Evolutionary conservation across 2,797 vertebrate species (phyloP).

Genomic region (Buphagus erythrorhynchus): DNA sequence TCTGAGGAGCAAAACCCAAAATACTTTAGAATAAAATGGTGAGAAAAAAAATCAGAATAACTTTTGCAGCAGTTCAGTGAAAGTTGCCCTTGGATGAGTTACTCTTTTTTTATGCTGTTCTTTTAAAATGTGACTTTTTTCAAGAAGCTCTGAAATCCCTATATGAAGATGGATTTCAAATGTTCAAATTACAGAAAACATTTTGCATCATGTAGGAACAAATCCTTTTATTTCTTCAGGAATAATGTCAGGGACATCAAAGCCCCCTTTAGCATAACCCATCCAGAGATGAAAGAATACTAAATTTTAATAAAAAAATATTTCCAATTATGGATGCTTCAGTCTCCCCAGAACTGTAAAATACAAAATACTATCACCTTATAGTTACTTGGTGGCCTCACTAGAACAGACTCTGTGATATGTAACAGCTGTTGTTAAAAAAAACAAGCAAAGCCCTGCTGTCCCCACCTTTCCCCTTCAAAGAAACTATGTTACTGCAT

Average conservation of each 20-base stretch:
- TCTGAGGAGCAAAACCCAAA: neutral
- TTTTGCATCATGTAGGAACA: neutral
- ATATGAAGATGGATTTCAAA: neutral
- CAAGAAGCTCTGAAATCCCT: neutral
- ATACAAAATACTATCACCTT: neutral
- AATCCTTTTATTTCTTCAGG: neutral
- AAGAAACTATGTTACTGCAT: neutral
- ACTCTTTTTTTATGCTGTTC: neutral
- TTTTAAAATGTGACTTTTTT: neutral
- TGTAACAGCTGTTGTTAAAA: neutral
- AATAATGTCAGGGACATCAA: neutral
- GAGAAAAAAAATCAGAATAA: neutral
- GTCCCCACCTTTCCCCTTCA: no score
- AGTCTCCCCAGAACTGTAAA: neutral
- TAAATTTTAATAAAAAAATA: neutral
- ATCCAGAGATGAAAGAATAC: neutral
- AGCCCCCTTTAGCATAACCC: neutral
- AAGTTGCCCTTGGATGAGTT: neutral
- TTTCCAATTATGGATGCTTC: neutral
- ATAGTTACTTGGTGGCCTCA: neutral
- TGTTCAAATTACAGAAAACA: neutral
- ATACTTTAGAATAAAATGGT: accelerated
- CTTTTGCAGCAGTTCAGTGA: neutral
- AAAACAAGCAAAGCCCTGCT: neutral
- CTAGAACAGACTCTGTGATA: neutral